Evolutionary conservation across 2,797 vertebrate genomes (phyloP), one percentile per base, ranked within the genome.

Genomic region (Enteromius paludinosus): DNA sequence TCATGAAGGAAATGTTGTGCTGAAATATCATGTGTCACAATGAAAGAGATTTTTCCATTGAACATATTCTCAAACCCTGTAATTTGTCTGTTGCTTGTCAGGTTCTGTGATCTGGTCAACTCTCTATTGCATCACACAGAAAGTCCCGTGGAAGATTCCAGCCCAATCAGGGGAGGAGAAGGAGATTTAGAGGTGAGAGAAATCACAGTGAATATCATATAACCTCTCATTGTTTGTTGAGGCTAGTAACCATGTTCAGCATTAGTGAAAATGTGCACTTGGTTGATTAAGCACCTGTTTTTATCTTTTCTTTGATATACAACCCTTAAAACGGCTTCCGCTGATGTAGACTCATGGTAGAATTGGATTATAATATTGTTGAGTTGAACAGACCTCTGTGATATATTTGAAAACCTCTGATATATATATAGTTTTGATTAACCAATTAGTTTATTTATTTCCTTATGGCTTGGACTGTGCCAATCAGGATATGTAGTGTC

Each of bases 31-130:
- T 49, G 70, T 8, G 11, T 81, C 69, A 62, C 14, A 47, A 6
- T 30, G 25, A 61, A 73, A 49, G 54, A 62, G 2, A 7, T 41
- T 41, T 41, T 79, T 41, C n/a, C n/a, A 43, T 49, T 66, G 7
- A 61, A 33, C 38, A 41, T 1, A 1, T 56, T 38, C 25, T 43
- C 33, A 38, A 17, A 49, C 70, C 35, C 33, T 62, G 15, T 17
- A 20, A 56, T 65, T 59, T 68, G 54, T 43, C 23, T 82, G 28
- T 76, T 14, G 65, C 52, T 61, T 35, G 33, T 4, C 88, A 98
- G 97, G 90, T 98, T 98, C 94, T 97, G 95, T 8, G 90, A 95
- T 82, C 87, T 95, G 92, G 94, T 97, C 41, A 97, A 94, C 89
- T 93, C 95, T 83, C 91, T 97, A 87, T 91, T 96, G 12, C 91